Evolutionary conservation across 2,797 vertebrate species (phyloP).

Genomic region (Malacoraja senta): DNA sequence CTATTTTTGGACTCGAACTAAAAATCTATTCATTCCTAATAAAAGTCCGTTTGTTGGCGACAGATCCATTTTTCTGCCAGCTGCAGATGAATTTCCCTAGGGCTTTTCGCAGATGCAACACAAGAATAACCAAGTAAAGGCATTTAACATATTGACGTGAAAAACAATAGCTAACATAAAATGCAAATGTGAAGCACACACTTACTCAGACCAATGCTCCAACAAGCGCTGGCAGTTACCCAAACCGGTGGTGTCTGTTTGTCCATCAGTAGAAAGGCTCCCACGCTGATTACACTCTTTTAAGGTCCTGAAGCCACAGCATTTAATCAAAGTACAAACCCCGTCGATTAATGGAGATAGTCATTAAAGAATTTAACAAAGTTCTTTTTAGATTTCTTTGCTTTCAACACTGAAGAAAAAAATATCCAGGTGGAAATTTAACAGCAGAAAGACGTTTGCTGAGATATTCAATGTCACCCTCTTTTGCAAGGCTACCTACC

Average conservation of each 20-base stretch:
- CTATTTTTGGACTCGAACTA: constrained; percentile 36
- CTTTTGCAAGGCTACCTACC: too few species aligned
- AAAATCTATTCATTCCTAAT: constrained; percentile 35
- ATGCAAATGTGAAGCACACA: constrained; percentile 29
- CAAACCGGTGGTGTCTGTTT: background rate
- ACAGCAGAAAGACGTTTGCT: background rate
- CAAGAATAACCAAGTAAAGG: constrained; percentile 17
- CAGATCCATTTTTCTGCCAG: constrained; percentile 31
- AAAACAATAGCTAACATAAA: background rate
- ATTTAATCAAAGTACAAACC: background rate
- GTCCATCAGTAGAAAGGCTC: background rate
- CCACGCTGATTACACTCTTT: constrained; percentile 23
- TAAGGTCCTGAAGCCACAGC: background rate
- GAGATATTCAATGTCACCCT: too few species aligned
- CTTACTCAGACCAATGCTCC: constrained; percentile 1
- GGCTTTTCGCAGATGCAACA: background rate
- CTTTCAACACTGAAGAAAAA: background rate
- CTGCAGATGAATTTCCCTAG: constrained; percentile 10
- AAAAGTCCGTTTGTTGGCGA: background rate
- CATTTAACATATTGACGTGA: constrained; percentile 1
- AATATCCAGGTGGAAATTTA: background rate
- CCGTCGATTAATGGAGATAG: background rate
- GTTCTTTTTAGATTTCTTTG: background rate
- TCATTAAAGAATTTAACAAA: background rate
- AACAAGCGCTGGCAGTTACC: background rate